Base-by-base conservation (phyloP, 2,888 invertebrate genomes). In the Eudemis profundana region DNA sequence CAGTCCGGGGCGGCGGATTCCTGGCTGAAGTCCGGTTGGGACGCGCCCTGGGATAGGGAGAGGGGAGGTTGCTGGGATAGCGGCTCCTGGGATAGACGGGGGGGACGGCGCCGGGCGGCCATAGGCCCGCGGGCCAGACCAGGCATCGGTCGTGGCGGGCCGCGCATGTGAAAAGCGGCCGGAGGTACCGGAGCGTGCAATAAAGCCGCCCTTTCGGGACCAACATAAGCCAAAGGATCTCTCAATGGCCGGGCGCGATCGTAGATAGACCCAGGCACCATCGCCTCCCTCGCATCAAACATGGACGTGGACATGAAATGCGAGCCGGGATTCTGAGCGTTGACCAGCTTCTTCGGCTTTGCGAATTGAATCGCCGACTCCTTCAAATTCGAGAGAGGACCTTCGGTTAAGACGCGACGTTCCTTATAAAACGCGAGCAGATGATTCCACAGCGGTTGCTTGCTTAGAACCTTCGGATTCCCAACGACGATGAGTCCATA, bases 381-480 rank as follows among this genome's bases (percentile, higher is more conserved):
- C 81, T 99, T 99, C 61, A 99, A 92, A 86, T 99, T 99, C 74
- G 98, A 98, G 36, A 99, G 92, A 0, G 99, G 99, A 0, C 99
- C 99, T 88, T 99, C 99, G 4, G 99, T 99, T 15, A 99, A 92
- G 40, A 98, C 97, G 82, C 98, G 97, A 70, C 99, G 97, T 84
- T 99, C 99, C 85, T 99, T 99, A 93, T 98, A 99, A 84, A 98
- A 98, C 44, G 97, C 98, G 68, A 99, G 93, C 74, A 99, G 93
- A 82, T 99, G 99, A 86, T 99, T 99, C 99, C 99, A 99, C 1
- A 99, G 93, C 0, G 98, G 98, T 90, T 99, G 99, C 90, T 99
- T 99, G 5, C 99, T 98, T 2, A 99, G 93, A 14, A 99, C 99
- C 88, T 99, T 99, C 0, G 99, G 99, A 90, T 99, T 99, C 59